phyloP scores from a whole-genome alignment of 2,797 vertebrate genomes.

The Microctenopoma lineatum region DNA sequence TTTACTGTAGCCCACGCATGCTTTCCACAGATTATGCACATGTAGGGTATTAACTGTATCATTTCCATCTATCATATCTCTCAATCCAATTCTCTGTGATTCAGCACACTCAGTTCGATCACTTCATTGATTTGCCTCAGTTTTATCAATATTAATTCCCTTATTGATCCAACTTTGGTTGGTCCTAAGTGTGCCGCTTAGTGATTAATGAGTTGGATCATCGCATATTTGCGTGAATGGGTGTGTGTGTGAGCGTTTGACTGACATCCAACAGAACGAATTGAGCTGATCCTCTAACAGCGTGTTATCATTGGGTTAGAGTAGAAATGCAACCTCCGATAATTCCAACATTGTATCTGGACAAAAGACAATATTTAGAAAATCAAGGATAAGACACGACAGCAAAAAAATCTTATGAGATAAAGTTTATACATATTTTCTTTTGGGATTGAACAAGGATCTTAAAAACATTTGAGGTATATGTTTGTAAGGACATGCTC shows the following conservation, averaged over 20 bases:
- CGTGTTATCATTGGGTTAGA: constrained; percentile 55
- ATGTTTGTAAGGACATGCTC: too few relatives aligned
- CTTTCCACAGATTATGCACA: constrained; percentile 41
- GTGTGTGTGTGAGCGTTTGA: not conserved
- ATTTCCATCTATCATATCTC: constrained; percentile 28
- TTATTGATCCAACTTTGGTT: constrained; percentile 48
- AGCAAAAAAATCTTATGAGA: not conserved
- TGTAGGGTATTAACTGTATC: constrained; percentile 31
- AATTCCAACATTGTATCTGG: constrained; percentile 26
- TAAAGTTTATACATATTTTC: not conserved
- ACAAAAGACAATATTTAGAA: constrained; percentile 17
- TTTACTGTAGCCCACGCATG: constrained; percentile 19
- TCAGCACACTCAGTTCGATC: constrained; percentile 5
- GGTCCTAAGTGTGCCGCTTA: constrained; percentile 21
- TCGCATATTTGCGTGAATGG: not conserved
- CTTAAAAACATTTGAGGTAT: too few relatives aligned
- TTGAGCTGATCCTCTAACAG: constrained; percentile 33
- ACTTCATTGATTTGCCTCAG: constrained; percentile 26
- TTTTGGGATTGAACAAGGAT: not conserved
- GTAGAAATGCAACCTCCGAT: constrained; percentile 61
- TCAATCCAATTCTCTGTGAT: constrained; percentile 26
- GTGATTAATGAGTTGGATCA: constrained; percentile 20
- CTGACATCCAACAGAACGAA: constrained; percentile 7
- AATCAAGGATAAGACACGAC: constrained; percentile 18
- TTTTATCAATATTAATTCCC: constrained; percentile 41